Base-by-base conservation (phyloP, 2,113 vertebrate genomes). In the Casuarius casuarius region DNA sequence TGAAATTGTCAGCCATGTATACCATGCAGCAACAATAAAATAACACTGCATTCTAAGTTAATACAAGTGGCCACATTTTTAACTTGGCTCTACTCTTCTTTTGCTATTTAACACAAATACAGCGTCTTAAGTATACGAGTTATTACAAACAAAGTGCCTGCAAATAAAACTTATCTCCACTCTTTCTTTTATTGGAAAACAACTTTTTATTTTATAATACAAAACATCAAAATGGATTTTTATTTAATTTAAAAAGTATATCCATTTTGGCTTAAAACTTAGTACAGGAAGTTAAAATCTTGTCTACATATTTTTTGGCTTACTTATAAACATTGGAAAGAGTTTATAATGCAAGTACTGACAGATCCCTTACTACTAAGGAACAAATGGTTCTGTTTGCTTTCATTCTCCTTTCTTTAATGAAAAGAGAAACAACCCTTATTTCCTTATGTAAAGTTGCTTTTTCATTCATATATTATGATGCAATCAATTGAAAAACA, bases 231-330 rank as follows among this genome's bases (percentile, higher is more conserved):
- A 82, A 92, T 56, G 3, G 17, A 44, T 33, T 82, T 52, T 77
- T 72, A 63, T 65, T 66, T n/a, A 81, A 96, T 90, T 77, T 65
- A 74, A 95, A 58, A 62, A 93, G 62, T 38, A 35, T 49, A 87
- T 56, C 31, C 4, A 0, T 87, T 87, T 71, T 70, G 72, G 71
- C 71, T 92, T 89, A 71, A 67, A 67, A 71, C 18, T 48, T 59
- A 49, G n/a, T 58, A 92, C 75, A 92, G 77, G 81, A 95, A 75
- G 56, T 71, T 89, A 87, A 29, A 92, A 70, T 8, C 87, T 67
- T 74, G 54, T 44, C 85, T 81, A 46, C 51, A 77, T 40, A 80
- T 42, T 86, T 94, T 75, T n/a, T 62, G 10, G 23, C 71, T 96
- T 87, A 89, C 28, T 82, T 82, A 16, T 68, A 89, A 91, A 91